Evolutionary conservation across 2,888 invertebrate genomes (phyloP), one percentile per base, ranked within the genome.

Genomic region (Apocheima hispidaria): DNA sequence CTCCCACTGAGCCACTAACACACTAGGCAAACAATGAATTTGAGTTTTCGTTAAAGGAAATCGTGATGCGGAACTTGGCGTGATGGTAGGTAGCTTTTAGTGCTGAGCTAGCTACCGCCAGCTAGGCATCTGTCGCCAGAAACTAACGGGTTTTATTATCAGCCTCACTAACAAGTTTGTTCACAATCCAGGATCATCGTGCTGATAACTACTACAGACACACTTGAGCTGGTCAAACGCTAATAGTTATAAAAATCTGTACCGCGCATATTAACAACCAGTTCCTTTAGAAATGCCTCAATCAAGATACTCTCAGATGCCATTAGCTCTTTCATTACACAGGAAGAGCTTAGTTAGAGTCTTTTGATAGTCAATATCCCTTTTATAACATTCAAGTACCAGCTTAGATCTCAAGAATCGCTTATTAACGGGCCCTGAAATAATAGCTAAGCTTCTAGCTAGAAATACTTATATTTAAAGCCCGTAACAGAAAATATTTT

Each of bases 331-430:
- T 62, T 62, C 56, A 62, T 41, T 48, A 40, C n/a, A 49, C 61
- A 56, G 61, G 61, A 62, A 62, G 52, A 43, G 61, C 61, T 62
- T 62, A 62, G 56, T 62, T 62, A 40, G 48, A 35, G 61, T 56
- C 61, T 56, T 53, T 57, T 57, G 52, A 57, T 52, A 57, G 35
- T 52, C 48, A 57, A 62, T 62, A 53, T 43, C 21, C n/a, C 21
- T 50, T 56, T 61, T 33, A 56, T 50, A 43, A 44, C 43, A 41
- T 56, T 56, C 40, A 26, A 61, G 51, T 61, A 40, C 38, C 30
- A 41, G 36, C 53, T 53, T 53, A 43, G 50, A 12, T 18, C 26
- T 50, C 33, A 51, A 50, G 48, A 23, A 20, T 36, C 18, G 18
- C 36, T 43, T 20, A 36, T 12, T 28, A 44, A 44, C 44, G 18